These are phyloP conservation scores for Laothoe populi DNA, from an alignment of 2,888 invertebrate genomes.

Conservation along the genomic window DNA sequence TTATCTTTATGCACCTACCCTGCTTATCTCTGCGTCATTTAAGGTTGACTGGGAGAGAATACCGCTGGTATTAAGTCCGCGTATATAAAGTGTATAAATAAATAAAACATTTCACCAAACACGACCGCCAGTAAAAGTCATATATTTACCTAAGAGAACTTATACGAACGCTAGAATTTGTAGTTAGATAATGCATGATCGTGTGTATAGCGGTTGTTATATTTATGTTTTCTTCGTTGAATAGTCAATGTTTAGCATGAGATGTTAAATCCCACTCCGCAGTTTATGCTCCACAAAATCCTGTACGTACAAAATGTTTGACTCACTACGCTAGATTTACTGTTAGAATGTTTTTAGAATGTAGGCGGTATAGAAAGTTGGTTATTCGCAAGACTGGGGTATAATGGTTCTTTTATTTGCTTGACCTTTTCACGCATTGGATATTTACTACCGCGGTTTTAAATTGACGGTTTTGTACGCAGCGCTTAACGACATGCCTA, in stretches of 20 bases:
- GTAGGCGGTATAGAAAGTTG: slow-evolving; percentile 20
- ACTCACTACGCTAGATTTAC: slow-evolving; percentile 60
- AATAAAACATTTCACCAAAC: neutral
- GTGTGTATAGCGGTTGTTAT: slow-evolving; percentile 58
- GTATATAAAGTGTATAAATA: too few species aligned
- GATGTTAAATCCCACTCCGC: slow-evolving; percentile 51
- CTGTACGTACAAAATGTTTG: slow-evolving; percentile 79
- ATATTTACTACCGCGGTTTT: neutral
- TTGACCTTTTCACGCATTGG: slow-evolving; percentile 40
- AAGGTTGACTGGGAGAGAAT: too few species aligned
- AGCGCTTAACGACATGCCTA: too few species aligned
- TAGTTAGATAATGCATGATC: slow-evolving; percentile 72
- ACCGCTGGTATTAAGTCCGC: too few species aligned
- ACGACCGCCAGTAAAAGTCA: slow-evolving; percentile 21
- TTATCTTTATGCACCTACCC: too few species aligned
- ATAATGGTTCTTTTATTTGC: slow-evolving; percentile 47
- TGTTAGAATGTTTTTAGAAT: slow-evolving; percentile 49
- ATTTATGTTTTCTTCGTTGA: slow-evolving; percentile 53
- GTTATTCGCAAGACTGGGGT: slow-evolving; percentile 56
- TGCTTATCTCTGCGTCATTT: too few species aligned
- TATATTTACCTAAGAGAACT: slow-evolving; percentile 55
- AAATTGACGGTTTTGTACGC: neutral
- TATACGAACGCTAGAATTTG: slow-evolving; percentile 68
- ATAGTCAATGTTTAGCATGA: slow-evolving; percentile 71
- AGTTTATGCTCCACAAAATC: slow-evolving; percentile 69